Percentiles rank a stretch among this genome's conserved stretches.
phyloP scores from a whole-genome alignment of 1,140 invertebrate genomes.

The Teleogryllus occipitalis region DNA sequence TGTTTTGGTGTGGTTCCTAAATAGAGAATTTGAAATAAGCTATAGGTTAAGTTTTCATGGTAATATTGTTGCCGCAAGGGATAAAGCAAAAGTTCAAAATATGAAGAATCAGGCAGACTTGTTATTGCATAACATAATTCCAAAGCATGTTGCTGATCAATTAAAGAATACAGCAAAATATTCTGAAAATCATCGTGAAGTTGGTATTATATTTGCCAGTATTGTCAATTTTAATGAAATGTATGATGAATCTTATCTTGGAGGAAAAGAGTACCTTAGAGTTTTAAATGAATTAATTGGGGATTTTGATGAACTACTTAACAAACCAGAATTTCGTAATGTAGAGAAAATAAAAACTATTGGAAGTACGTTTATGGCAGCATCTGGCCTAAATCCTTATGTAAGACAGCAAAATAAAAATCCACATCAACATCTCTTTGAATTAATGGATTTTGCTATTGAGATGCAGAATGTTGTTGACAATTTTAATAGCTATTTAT shows the following conservation, averaged over 20 bases:
- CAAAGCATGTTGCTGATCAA: constrained; percentile 85
- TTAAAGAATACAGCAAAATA: constrained; percentile 89
- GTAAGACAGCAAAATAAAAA: constrained; percentile 45
- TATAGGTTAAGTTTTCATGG: constrained; percentile 90
- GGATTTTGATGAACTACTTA: constrained; percentile 89
- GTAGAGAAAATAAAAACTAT: constrained; percentile 99
- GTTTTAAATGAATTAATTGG: constrained; percentile 91
- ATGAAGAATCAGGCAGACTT: constrained; percentile 94
- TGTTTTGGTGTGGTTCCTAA: constrained; percentile 82
- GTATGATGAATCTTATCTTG: constrained; percentile 90
- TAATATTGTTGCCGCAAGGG: constrained; percentile 77
- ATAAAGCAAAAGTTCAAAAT: constrained; percentile 72
- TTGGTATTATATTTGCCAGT: constrained; percentile 89
- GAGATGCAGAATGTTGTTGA: constrained; percentile 80
- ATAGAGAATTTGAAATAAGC: constrained; percentile 90
- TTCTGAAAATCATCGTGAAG: constrained; percentile 88
- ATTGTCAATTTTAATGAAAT: constrained; percentile 95
- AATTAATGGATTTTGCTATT: constrained; percentile 79
- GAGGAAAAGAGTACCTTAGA: constrained; percentile 84
- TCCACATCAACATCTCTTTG: constrained; percentile 69
- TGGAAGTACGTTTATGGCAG: constrained; percentile 95
- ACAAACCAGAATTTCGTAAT: constrained; percentile 69
- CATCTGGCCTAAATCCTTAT: constrained; percentile 81
- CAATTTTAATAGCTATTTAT: constrained; percentile 77
- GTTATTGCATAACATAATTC: constrained; percentile 93